Evolutionary conservation across 92 coral and sea anemone species (phyloP).

Genomic region (Phenganax stokvisi): DNA sequence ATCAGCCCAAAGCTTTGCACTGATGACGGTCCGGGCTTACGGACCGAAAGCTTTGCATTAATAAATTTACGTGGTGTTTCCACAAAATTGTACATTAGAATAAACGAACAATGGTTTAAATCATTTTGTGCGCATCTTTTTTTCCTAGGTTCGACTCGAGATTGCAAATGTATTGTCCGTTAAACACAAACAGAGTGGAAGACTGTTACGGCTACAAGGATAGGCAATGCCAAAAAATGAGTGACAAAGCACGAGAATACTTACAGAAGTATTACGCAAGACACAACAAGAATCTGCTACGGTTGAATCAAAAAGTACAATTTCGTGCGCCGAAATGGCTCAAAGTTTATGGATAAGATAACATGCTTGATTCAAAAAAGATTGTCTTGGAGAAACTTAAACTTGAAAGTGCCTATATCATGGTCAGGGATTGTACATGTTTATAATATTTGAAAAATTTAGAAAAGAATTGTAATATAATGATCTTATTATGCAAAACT

Average conservation of each 20-base stretch:
- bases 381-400: too few relatives aligned
- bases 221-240: conserved; percentile 49
- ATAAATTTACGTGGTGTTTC: not conserved
- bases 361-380: too few relatives aligned
- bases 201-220: conserved; percentile 66
- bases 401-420: too few relatives aligned
- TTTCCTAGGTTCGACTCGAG: conserved; percentile 59
- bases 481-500: too few relatives aligned
- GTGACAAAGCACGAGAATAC: conserved; percentile 62
- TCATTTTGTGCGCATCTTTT: not conserved
- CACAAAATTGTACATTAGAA: not conserved
- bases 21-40: too few relatives aligned
- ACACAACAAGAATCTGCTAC: conserved; percentile 81
- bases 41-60: too few relatives aligned
- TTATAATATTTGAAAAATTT: too few relatives aligned
- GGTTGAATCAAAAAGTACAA: conserved; percentile 93
- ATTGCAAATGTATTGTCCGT: conserved; percentile 57
- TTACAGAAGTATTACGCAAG: conserved; percentile 89
- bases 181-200: conserved; percentile 48
- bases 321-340: conserved; percentile 53
- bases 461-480: too few relatives aligned
- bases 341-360: conserved; percentile 18
- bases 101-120: not conserved
- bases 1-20: too few relatives aligned
- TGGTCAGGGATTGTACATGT: too few relatives aligned